These are phyloP conservation scores for Cryptops parisi DNA, from an alignment of 2,888 invertebrate genomes.

Conservation along the genomic window DNA sequence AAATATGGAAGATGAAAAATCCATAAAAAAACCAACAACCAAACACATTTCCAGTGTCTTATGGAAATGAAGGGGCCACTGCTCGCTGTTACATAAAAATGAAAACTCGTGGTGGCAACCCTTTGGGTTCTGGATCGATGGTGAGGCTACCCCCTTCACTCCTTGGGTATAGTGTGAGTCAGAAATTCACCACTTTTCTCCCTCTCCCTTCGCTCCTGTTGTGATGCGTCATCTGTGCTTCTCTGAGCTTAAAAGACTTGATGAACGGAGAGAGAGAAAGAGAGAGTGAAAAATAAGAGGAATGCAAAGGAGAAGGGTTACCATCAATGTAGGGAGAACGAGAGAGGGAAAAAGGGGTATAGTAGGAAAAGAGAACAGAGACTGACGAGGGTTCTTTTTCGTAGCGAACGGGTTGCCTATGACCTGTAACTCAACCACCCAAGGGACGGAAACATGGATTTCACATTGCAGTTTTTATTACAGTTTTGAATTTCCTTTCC, in stretches of 20 bases:
- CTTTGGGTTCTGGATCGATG: not conserved
- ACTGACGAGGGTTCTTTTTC: not conserved
- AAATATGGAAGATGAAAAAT: too few relatives aligned
- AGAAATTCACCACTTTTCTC: too few relatives aligned
- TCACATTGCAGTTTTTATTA: too few relatives aligned
- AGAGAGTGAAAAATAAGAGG: not conserved
- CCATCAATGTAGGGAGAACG: not conserved
- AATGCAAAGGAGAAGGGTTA: not conserved
- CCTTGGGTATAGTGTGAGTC: too few relatives aligned
- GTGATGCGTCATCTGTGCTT: not conserved
- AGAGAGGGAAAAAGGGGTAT: not conserved
- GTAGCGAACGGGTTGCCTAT: not conserved
- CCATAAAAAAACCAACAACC: too few relatives aligned
- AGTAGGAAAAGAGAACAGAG: not conserved
- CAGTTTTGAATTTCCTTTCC: too few relatives aligned
- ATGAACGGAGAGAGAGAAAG: not conserved
- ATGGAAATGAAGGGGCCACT: too few relatives aligned
- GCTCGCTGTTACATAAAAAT: too few relatives aligned
- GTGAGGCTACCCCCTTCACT: too few relatives aligned
- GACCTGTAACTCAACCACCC: not conserved
- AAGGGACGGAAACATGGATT: not conserved
- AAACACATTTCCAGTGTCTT: too few relatives aligned
- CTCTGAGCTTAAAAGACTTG: not conserved
- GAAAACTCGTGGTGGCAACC: conserved; percentile 3
- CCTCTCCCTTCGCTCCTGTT: not conserved